phyloP scores from a whole-genome alignment of 2,797 vertebrate genomes.

The Hypotaenidia okinawae region DNA sequence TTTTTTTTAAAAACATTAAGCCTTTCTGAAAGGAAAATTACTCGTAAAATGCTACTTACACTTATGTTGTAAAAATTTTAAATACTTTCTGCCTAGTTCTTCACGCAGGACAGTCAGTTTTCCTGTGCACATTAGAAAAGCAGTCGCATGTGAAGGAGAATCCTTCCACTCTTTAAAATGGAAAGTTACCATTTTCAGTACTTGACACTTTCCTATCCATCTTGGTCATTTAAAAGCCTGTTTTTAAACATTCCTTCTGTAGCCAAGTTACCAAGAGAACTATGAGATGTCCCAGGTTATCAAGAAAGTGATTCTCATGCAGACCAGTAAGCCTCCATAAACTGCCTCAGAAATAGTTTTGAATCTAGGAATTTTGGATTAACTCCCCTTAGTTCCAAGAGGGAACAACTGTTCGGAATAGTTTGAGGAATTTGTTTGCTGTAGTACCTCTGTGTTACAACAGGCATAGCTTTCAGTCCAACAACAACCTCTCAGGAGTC shows the following conservation, averaged over 20 bases:
- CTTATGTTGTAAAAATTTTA: neutral
- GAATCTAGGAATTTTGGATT: neutral
- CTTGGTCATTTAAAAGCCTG: neutral
- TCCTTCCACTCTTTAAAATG: neutral
- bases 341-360: neutral
- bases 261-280: neutral
- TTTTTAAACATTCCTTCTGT: neutral
- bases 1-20: neutral
- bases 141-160: neutral
- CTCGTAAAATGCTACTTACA: neutral
- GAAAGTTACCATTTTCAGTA: neutral
- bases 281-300: neutral
- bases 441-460: neutral
- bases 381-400: neutral
- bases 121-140: neutral
- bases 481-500: slow-evolving; percentile 6
- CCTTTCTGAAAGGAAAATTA: neutral
- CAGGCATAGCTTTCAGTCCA: neutral
- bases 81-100: neutral
- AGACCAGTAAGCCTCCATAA: neutral
- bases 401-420: neutral
- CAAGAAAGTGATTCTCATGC: neutral
- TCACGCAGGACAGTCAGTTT: neutral
- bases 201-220: neutral
- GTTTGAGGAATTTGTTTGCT: slow-evolving; percentile 13